phyloP scores from a whole-genome alignment of 1,140 invertebrate genomes.

The Drosophila guanche region DNA sequence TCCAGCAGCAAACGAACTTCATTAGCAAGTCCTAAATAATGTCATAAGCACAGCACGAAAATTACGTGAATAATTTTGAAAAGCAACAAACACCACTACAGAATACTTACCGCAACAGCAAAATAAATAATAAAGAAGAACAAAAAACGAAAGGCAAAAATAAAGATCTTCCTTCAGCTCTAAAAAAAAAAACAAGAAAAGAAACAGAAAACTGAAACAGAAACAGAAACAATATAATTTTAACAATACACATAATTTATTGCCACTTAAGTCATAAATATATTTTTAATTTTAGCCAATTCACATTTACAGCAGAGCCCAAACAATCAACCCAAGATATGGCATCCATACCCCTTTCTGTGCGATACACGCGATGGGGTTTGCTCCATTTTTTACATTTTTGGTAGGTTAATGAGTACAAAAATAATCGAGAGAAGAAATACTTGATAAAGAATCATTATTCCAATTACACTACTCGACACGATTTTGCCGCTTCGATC shows the following conservation, averaged over 20 bases:
- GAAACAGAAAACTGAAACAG: slow-evolving; percentile 22
- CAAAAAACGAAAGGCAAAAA: slow-evolving; percentile 26
- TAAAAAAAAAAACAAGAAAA: slow-evolving; percentile 42
- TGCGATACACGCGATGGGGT: neutral
- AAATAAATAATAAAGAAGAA: slow-evolving; percentile 50
- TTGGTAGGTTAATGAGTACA: too few species aligned
- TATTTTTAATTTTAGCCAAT: slow-evolving; percentile 80
- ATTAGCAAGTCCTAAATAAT: slow-evolving; percentile 63
- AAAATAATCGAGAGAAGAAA: too few species aligned
- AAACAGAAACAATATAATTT: slow-evolving; percentile 73
- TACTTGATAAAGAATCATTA: too few species aligned
- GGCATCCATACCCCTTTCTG: slow-evolving; percentile 14
- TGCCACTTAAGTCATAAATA: slow-evolving; percentile 81
- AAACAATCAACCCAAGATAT: slow-evolving; percentile 40
- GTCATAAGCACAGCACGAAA: slow-evolving; percentile 34
- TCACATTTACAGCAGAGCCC: slow-evolving; percentile 70
- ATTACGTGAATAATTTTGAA: slow-evolving; percentile 60
- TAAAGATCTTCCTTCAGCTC: slow-evolving; percentile 11
- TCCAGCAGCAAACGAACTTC: slow-evolving; percentile 33
- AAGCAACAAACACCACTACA: slow-evolving; percentile 18
- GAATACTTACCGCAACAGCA: neutral
- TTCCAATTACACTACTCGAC: too few species aligned
- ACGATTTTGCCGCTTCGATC: too few species aligned
- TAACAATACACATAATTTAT: slow-evolving; percentile 83
- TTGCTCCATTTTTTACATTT: neutral